Evolutionary conservation across 2,113 vertebrate genomes (phyloP).

Genomic region (Ochotona curzoniae): DNA sequence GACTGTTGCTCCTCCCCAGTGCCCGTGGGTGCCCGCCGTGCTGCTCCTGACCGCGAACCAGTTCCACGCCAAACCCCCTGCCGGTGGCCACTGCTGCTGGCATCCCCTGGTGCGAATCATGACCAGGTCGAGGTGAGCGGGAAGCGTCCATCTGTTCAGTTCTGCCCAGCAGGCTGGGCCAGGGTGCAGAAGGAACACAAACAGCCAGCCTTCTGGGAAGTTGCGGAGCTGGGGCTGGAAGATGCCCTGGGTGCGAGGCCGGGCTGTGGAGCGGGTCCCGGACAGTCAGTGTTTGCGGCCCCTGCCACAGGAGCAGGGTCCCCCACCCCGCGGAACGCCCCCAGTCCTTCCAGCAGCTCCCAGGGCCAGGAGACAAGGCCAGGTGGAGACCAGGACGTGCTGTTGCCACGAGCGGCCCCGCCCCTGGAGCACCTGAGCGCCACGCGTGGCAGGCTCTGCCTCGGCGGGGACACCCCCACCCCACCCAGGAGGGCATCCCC

Average conservation of each 20-base stretch:
- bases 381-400: accelerated
- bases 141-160: neutral
- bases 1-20: too few relatives aligned
- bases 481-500: neutral
- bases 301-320: neutral
- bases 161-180: neutral
- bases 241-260: neutral
- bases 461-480: neutral
- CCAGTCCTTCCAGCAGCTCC: neutral
- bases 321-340: neutral
- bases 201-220: neutral
- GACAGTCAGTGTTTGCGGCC: too few relatives aligned
- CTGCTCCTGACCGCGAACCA: neutral
- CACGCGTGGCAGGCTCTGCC: neutral
- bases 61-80: too few relatives aligned
- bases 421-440: neutral
- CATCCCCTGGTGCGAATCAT: neutral
- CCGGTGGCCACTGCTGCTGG: too few relatives aligned
- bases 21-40: too few relatives aligned
- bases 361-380: accelerated
- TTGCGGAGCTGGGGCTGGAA: too few relatives aligned
- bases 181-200: neutral
- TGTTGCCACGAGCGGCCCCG: too few relatives aligned
- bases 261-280: neutral
- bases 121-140: neutral